Evolutionary conservation across 2,797 vertebrate species (phyloP).

Genomic region (Acipenser transmontanus): DNA sequence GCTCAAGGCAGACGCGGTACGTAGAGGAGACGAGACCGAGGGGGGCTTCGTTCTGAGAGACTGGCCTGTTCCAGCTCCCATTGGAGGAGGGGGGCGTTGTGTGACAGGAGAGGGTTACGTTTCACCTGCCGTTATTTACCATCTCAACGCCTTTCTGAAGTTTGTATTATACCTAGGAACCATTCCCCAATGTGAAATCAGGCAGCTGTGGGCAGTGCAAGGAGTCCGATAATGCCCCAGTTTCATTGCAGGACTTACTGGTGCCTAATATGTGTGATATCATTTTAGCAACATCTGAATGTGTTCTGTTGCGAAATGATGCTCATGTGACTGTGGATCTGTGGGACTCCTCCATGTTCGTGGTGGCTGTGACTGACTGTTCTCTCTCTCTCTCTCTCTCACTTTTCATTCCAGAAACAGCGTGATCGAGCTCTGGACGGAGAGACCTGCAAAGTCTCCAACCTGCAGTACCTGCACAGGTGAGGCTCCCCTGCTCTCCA

Average conservation of each 20-base stretch:
- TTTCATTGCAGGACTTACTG: too few species aligned
- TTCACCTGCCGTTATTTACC: not conserved
- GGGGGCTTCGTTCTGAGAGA: too few species aligned
- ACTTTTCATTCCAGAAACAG: conserved; percentile 67
- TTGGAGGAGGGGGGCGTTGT: too few species aligned
- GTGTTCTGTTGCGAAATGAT: too few species aligned
- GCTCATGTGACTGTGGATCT: too few species aligned
- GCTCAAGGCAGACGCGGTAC: conserved; percentile 83
- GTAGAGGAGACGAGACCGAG: conserved; percentile 10
- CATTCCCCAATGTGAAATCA: not conserved
- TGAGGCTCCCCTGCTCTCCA: conserved; percentile 37
- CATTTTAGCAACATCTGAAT: too few species aligned
- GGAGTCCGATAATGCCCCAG: too few species aligned
- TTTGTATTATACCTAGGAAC: too few species aligned
- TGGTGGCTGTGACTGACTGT: not conserved
- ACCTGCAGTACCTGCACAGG: conserved; percentile 95
- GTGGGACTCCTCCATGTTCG: too few species aligned
- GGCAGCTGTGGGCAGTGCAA: not conserved
- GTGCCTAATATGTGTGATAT: too few species aligned
- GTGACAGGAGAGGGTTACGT: not conserved
- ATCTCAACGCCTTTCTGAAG: too few species aligned
- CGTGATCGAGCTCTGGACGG: conserved; percentile 76
- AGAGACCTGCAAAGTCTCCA: conserved; percentile 84
- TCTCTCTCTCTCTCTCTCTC: not conserved
- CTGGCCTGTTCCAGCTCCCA: not conserved